These are phyloP conservation scores for Actinernus sp. DNA, from an alignment of 92 coral and sea anemone species.

Conservation along the genomic window DNA sequence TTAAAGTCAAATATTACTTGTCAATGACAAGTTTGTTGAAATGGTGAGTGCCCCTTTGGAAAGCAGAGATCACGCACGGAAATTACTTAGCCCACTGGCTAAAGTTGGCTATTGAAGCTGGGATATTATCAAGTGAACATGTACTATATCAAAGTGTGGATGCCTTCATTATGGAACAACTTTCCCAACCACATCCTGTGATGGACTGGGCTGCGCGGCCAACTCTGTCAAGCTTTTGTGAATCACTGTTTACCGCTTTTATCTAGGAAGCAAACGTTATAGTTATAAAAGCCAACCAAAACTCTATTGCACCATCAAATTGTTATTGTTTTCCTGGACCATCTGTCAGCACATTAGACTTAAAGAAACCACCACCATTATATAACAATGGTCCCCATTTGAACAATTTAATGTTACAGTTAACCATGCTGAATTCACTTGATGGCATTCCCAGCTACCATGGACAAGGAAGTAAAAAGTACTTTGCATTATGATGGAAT, in stretches of 20 bases:
- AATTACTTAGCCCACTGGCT: constrained; percentile 74
- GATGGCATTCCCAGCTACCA: constrained; percentile 49
- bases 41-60: constrained; percentile 41
- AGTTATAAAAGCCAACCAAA: constrained; percentile 41
- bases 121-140: constrained; percentile 56
- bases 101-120: constrained; percentile 49
- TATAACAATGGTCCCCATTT: constrained; percentile 53
- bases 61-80: constrained; percentile 24
- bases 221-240: constrained; percentile 62
- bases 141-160: constrained; percentile 67
- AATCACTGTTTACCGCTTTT: constrained; percentile 66
- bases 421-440: not conserved
- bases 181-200: constrained; percentile 71
- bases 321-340: constrained; percentile 68
- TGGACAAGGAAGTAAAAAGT: constrained; percentile 4
- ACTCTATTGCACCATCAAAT: constrained; percentile 34
- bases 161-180: constrained; percentile 70
- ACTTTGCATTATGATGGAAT: constrained; percentile 68
- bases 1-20: too few species aligned
- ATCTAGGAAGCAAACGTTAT: constrained; percentile 66
- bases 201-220: constrained; percentile 74
- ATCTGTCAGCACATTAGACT: constrained; percentile 41
- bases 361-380: constrained; percentile 5
- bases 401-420: constrained; percentile 36
- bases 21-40: too few species aligned